Evolutionary conservation across 2,888 invertebrate genomes (phyloP).

Genomic region (Trissolcus japonicus): DNA sequence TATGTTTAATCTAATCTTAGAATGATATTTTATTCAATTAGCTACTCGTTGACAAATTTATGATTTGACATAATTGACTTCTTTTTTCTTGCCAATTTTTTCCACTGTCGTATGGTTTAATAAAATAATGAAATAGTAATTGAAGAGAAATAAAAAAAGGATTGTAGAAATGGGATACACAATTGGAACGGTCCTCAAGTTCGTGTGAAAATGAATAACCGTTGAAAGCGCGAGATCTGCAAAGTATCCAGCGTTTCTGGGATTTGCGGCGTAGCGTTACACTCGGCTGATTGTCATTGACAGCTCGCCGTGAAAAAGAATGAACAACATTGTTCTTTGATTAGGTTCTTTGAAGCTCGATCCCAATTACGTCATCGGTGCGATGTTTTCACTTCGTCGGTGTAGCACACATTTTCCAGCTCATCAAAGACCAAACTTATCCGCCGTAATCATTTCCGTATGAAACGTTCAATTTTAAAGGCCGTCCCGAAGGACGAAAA

Average conservation of each 20-base stretch:
- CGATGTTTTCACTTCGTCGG: constrained; percentile 41
- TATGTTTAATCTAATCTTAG: too few species aligned
- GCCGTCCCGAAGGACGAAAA: constrained; percentile 5
- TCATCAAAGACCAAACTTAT: neutral
- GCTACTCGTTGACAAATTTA: neutral
- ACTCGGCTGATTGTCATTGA: constrained; percentile 62
- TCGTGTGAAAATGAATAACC: neutral
- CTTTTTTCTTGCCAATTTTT: neutral
- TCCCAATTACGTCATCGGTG: constrained; percentile 38
- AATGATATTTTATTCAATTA: neutral
- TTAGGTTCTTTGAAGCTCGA: constrained; percentile 53
- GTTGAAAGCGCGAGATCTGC: constrained; percentile 23
- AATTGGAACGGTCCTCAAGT: neutral
- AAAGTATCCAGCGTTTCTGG: constrained; percentile 22
- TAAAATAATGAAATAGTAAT: too few species aligned
- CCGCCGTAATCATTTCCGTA: too few species aligned
- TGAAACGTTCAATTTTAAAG: constrained; percentile 10
- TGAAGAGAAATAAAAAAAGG: neutral
- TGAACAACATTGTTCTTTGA: constrained; percentile 53
- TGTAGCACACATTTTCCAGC: constrained; percentile 19
- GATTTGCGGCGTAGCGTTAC: constrained; percentile 57
- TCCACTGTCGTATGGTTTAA: neutral
- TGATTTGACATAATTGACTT: neutral
- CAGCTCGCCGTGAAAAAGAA: constrained; percentile 50
- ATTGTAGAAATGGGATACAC: neutral